Percentiles rank a stretch among this genome's conserved stretches.
These are phyloP conservation scores for Cheilosia soror DNA, from an alignment of 2,888 invertebrate species.

Conservation along the genomic window DNA sequence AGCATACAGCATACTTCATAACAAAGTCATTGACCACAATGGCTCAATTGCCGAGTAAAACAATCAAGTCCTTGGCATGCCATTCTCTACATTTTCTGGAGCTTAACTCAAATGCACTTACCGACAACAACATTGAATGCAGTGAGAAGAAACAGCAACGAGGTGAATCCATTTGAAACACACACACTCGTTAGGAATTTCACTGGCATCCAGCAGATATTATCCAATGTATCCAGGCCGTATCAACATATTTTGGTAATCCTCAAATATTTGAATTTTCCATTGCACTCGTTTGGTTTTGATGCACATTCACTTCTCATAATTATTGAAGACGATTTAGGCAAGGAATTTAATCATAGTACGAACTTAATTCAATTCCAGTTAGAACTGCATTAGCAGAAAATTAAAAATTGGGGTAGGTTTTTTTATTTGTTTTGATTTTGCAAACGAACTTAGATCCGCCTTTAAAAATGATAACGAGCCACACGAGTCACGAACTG, in stretches of 20 bases:
- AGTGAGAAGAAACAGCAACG: slow-evolving; percentile 66
- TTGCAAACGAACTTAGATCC: background rate
- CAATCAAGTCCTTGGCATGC: background rate
- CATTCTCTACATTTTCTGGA: background rate
- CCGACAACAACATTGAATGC: slow-evolving; percentile 61
- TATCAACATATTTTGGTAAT: slow-evolving; percentile 63
- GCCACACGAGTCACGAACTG: slow-evolving; percentile 4
- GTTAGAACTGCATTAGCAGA: background rate
- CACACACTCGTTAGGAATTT: slow-evolving; percentile 66
- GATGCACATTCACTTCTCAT: slow-evolving; percentile 48
- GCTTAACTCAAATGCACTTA: slow-evolving; percentile 29
- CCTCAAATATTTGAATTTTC: slow-evolving; percentile 10
- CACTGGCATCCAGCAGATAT: slow-evolving; percentile 75
- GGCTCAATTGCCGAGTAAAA: background rate
- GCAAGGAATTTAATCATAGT: background rate
- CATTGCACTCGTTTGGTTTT: slow-evolving; percentile 32
- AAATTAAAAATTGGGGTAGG: background rate
- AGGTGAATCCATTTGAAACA: slow-evolving; percentile 75
- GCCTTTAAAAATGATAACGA: background rate
- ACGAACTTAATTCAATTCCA: background rate
- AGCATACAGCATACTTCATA: background rate
- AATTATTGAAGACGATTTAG: background rate
- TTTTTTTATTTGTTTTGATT: slow-evolving; percentile 5
- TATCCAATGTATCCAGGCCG: slow-evolving; percentile 70
- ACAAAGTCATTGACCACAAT: slow-evolving; percentile 2